Evolutionary conservation across 2,113 vertebrate genomes (phyloP).

Genomic region (Atractosteus spatula): DNA sequence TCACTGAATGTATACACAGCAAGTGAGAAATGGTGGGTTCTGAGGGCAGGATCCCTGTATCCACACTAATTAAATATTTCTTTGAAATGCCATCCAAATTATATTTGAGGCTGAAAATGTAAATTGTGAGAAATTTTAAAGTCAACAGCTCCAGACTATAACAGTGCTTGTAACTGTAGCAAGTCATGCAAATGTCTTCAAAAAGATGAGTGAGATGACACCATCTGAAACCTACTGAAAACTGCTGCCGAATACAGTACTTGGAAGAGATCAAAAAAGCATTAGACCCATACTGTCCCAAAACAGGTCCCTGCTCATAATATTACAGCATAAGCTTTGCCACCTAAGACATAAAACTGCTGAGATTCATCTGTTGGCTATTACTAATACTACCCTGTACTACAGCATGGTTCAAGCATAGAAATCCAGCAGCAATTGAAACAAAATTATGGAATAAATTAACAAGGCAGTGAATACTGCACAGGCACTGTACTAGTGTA

Average conservation of each 20-base stretch:
- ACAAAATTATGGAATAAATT: too few relatives aligned
- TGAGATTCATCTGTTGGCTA: too few relatives aligned
- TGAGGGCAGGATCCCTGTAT: not conserved
- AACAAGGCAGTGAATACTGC: too few relatives aligned
- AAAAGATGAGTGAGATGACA: not conserved
- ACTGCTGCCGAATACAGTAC: not conserved
- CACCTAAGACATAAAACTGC: too few relatives aligned
- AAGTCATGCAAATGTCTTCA: not conserved
- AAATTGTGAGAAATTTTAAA: not conserved
- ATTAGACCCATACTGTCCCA: too few relatives aligned
- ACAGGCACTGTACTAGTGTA: too few relatives aligned
- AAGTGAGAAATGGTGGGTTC: not conserved
- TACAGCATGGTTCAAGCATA: too few relatives aligned
- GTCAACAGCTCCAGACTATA: not conserved
- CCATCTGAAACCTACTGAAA: not conserved
- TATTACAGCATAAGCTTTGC: too few relatives aligned
- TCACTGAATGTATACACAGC: not conserved
- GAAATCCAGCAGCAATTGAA: too few relatives aligned
- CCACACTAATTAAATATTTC: not conserved
- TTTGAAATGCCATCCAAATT: not conserved
- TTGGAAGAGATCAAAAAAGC: too few relatives aligned
- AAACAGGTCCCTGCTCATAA: too few relatives aligned
- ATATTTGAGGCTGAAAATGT: not conserved
- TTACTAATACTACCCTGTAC: too few relatives aligned
- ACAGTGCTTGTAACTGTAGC: not conserved